phyloP scores from a whole-genome alignment of 2,888 invertebrate species.

The Drosophila picticornis region DNA sequence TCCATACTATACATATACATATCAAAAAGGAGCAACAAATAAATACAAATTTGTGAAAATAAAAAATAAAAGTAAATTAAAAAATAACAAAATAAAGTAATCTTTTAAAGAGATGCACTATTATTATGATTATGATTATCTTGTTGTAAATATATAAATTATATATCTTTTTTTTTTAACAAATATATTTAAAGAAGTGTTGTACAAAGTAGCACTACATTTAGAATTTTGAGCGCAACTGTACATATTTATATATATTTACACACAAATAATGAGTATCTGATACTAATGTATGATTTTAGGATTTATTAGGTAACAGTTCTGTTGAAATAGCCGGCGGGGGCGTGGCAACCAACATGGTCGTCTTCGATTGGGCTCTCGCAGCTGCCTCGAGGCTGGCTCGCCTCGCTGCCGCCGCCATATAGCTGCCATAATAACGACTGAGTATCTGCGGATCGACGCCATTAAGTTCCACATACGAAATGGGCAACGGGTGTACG shows the following conservation, averaged over 20 bases:
- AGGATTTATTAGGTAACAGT: slow-evolving; percentile 58
- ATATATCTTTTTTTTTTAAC: background rate
- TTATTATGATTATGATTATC: background rate
- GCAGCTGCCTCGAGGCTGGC: slow-evolving; percentile 58
- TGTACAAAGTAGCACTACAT: background rate
- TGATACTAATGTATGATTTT: slow-evolving; percentile 4
- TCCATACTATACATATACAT: background rate
- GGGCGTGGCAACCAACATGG: slow-evolving; percentile 28
- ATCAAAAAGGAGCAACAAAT: background rate
- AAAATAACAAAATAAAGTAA: background rate
- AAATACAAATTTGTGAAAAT: background rate
- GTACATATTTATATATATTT: background rate
- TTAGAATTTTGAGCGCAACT: background rate
- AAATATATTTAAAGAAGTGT: background rate
- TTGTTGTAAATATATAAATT: background rate
- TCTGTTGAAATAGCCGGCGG: slow-evolving; percentile 43
- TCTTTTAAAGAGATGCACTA: background rate
- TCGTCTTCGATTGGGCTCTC: slow-evolving; percentile 28
- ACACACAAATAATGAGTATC: background rate
- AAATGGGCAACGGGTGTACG: slow-evolving; percentile 18
- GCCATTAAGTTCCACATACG: slow-evolving; percentile 49
- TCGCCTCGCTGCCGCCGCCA: slow-evolving; percentile 81
- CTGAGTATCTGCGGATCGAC: slow-evolving; percentile 83
- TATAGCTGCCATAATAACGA: slow-evolving; percentile 84
- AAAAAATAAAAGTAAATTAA: background rate